phyloP scores from a whole-genome alignment of 2,113 vertebrate genomes.

The Engraulis encrasicolus region DNA sequence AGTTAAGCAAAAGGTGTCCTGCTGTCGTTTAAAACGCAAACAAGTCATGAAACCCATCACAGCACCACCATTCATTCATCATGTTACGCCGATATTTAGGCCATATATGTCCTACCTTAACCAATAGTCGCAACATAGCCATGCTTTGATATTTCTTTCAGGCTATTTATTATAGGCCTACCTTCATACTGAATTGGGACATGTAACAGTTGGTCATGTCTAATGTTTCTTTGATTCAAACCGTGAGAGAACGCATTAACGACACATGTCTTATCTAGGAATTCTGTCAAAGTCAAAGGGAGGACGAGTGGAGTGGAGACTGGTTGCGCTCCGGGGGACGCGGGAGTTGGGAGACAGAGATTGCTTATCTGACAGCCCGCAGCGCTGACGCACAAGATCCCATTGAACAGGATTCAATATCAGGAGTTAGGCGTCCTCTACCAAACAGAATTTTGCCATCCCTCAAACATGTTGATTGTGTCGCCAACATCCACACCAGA shows the following conservation, averaged over 20 bases:
- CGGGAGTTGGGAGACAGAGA: not conserved
- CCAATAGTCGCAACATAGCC: too few species aligned
- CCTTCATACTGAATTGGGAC: too few species aligned
- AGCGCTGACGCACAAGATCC: constrained; percentile 44
- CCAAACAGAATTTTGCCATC: not conserved
- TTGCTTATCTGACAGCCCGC: constrained; percentile 68
- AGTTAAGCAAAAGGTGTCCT: not conserved
- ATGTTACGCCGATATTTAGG: too few species aligned
- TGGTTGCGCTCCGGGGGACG: constrained; percentile 36
- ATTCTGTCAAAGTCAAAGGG: constrained; percentile 12
- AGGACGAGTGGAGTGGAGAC: constrained; percentile 35
- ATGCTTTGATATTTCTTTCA: too few species aligned
- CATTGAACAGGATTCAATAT: too few species aligned
- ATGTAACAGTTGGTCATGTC: too few species aligned
- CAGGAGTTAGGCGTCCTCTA: not conserved
- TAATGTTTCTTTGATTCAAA: not conserved
- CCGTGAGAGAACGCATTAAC: not conserved
- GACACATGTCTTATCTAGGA: constrained; percentile 25
- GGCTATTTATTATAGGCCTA: too few species aligned
- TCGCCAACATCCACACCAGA: not conserved
- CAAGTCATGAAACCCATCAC: not conserved
- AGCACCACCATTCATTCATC: not conserved
- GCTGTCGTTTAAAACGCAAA: not conserved
- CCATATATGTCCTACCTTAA: too few species aligned
- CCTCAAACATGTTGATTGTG: too few species aligned